Percentiles rank a stretch among this genome's conserved stretches.
Conservation (phyloP, 2,113 vertebrate genomes). For the Gadus macrocephalus region DNA sequence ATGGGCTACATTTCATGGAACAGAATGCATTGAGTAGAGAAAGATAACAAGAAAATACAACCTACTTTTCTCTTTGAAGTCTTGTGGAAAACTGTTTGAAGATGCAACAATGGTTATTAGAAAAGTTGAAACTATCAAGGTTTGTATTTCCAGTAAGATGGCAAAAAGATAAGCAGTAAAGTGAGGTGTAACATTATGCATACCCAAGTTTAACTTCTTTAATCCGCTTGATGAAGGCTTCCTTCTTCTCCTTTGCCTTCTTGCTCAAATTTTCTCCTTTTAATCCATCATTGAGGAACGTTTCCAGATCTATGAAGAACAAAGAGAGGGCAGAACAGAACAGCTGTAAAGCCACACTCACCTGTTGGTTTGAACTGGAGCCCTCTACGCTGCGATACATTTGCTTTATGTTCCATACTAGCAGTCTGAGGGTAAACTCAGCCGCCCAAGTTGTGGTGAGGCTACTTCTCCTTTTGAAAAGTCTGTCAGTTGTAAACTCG, state of each 20-base stretch:
- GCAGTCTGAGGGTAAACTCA: too few species aligned
- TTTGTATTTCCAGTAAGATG: background rate
- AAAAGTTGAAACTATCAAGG: constrained; percentile 17
- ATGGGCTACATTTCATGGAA: background rate
- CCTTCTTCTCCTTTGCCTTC: constrained; percentile 88
- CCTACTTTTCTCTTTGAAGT: constrained; percentile 87
- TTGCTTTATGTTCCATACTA: too few species aligned
- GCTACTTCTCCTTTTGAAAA: too few species aligned
- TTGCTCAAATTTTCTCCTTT: constrained; percentile 91
- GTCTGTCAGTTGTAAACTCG: too few species aligned
- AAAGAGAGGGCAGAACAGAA: background rate
- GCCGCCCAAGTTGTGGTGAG: too few species aligned
- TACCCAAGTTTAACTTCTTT: constrained; percentile 79
- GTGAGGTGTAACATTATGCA: background rate
- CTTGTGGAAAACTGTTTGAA: constrained; percentile 75
- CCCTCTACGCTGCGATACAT: too few species aligned
- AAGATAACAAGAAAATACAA: constrained; percentile 4
- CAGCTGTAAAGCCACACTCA: background rate
- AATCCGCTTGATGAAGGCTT: constrained; percentile 83
- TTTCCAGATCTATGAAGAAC: constrained; percentile 78
- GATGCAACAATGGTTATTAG: constrained; percentile 1
- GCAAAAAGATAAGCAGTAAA: background rate
- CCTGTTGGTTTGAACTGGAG: background rate
- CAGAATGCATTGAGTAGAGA: background rate
- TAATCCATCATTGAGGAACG: constrained; percentile 78